Percentiles rank a stretch among this genome's conserved stretches.
Evolutionary conservation across 2,888 invertebrate species (phyloP).

Genomic region (Lasioglossum calceatum): DNA sequence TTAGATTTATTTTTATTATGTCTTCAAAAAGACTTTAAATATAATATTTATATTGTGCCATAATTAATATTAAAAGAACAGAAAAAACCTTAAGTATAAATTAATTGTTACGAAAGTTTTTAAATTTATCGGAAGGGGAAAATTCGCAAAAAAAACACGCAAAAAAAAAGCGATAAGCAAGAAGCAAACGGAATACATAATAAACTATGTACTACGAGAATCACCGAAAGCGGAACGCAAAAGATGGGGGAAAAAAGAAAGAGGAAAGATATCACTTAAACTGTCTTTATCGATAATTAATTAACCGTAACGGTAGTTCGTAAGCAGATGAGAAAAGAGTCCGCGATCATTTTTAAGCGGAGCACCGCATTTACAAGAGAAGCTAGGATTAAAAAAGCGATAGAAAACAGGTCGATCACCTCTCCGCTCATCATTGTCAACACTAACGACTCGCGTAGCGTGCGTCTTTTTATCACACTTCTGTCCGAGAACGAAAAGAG

Average conservation of each 20-base stretch:
- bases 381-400: constrained; percentile 67
- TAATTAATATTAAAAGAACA: constrained; percentile 81
- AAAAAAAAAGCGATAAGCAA: constrained; percentile 30
- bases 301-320: constrained; percentile 67
- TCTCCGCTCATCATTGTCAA: constrained; percentile 63
- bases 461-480: constrained; percentile 63
- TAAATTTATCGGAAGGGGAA: constrained; percentile 82
- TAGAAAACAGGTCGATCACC: constrained; percentile 54
- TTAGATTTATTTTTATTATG: constrained; percentile 84
- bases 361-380: constrained; percentile 71
- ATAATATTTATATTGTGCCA: constrained; percentile 84
- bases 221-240: constrained; percentile 29
- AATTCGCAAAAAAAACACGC: constrained; percentile 74
- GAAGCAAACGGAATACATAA: not conserved
- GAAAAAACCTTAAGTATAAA: constrained; percentile 81
- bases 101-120: constrained; percentile 83
- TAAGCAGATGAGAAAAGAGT: constrained; percentile 46
- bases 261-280: constrained; percentile 68
- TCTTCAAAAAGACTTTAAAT: constrained; percentile 84
- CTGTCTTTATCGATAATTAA: constrained; percentile 70
- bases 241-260: constrained; percentile 41
- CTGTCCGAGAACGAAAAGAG: constrained; percentile 25
- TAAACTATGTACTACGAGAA: not conserved
- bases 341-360: constrained; percentile 64
- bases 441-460: constrained; percentile 53